Evolutionary conservation across 2,797 vertebrate genomes (phyloP).

Genomic region (Salarias fasciatus): DNA sequence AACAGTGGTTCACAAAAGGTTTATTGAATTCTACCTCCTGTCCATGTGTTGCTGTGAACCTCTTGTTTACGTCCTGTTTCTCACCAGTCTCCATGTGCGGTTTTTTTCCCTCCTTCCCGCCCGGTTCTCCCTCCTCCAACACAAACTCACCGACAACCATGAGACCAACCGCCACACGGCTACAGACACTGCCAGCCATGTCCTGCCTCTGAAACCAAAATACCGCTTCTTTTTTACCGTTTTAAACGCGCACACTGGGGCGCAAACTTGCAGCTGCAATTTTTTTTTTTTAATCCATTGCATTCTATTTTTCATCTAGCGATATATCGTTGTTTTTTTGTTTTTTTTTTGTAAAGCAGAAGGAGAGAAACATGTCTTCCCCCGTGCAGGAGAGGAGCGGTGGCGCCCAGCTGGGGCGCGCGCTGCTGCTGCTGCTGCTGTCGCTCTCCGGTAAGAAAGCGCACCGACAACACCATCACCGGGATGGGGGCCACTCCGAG

Average conservation of each 20-base stretch:
- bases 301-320: too few relatives aligned
- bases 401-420: slow-evolving; percentile 60
- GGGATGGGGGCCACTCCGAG: too few relatives aligned
- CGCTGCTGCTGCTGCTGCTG: slow-evolving; percentile 55
- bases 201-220: slow-evolving; percentile 68
- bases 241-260: slow-evolving; percentile 26
- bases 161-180: slow-evolving; percentile 68
- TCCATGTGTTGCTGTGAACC: too few relatives aligned
- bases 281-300: too few relatives aligned
- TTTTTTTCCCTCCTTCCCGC: too few relatives aligned
- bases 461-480: background rate
- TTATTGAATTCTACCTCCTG: too few relatives aligned
- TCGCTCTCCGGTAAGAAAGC: slow-evolving; percentile 72
- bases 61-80: too few relatives aligned
- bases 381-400: slow-evolving; percentile 49
- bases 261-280: background rate
- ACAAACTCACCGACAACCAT: slow-evolving; percentile 51
- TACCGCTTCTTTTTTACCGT: slow-evolving; percentile 42
- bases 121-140: slow-evolving; percentile 21
- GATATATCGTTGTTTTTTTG: background rate
- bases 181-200: slow-evolving; percentile 78
- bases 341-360: slow-evolving; percentile 13
- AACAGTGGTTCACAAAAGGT: too few relatives aligned
- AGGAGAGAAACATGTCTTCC: slow-evolving; percentile 64
- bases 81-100: too few relatives aligned